These are phyloP conservation scores for Tiliqua scincoides DNA, from an alignment of 2,113 vertebrate genomes.

Conservation along the genomic window DNA sequence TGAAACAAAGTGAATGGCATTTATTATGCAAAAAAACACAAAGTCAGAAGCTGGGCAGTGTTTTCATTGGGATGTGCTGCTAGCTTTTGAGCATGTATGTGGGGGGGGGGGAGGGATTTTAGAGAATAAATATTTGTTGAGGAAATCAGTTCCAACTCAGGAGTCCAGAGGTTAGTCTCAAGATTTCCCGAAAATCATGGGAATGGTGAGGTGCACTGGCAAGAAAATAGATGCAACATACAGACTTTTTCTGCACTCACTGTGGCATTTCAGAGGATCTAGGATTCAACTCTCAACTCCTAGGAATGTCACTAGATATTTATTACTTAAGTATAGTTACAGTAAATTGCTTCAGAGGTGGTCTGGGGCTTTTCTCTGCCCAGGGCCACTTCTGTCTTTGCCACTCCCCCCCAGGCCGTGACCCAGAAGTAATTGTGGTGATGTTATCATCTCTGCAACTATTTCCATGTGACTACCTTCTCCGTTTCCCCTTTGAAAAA, in stretches of 20 bases:
- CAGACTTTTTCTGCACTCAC: neutral
- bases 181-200: neutral
- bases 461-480: too few species aligned
- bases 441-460: too few species aligned
- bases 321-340: conserved; percentile 1
- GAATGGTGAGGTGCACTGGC: neutral
- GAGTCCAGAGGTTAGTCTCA: neutral
- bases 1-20: neutral
- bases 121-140: neutral
- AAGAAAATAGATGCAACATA: neutral
- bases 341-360: too few species aligned
- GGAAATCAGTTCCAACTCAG: neutral
- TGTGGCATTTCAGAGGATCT: conserved; percentile 6
- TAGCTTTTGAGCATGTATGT: neutral
- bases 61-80: conserved; percentile 12
- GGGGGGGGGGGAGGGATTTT: neutral
- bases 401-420: too few species aligned
- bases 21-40: neutral
- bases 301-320: conserved; percentile 8
- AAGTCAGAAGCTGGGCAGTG: neutral
- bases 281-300: neutral
- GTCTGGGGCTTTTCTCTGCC: too few species aligned
- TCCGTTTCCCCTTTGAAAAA: too few species aligned
- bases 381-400: too few species aligned
- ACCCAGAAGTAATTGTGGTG: too few species aligned